Evolutionary conservation across 2,113 vertebrate genomes (phyloP).

Genomic region (Cnemophilus loriae): DNA sequence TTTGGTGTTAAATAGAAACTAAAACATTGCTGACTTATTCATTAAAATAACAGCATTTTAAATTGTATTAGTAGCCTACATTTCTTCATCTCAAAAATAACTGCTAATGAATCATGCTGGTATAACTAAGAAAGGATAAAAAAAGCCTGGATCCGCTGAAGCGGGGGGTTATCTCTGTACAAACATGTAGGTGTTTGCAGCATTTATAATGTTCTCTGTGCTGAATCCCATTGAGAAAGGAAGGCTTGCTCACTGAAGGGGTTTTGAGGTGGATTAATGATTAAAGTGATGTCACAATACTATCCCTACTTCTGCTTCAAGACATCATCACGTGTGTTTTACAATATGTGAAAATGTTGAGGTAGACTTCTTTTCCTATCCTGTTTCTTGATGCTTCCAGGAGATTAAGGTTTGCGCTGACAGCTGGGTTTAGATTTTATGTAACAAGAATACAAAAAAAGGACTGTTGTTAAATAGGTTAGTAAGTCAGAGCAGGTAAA

Average conservation of each 20-base stretch:
- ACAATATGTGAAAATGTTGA: neutral
- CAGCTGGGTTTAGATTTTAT: neutral
- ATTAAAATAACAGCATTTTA: constrained; percentile 55
- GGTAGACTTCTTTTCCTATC: neutral
- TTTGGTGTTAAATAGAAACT: constrained; percentile 19
- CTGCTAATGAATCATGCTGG: constrained; percentile 73
- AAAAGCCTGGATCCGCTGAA: constrained; percentile 42
- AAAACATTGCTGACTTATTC: constrained; percentile 16
- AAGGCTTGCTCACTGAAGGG: neutral
- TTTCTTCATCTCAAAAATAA: constrained; percentile 59
- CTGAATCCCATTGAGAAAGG: constrained; percentile 45
- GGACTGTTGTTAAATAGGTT: neutral
- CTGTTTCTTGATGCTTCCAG: neutral
- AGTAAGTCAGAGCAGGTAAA: neutral
- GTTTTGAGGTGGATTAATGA: neutral
- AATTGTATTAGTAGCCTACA: constrained; percentile 64
- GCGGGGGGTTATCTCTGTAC: constrained; percentile 67
- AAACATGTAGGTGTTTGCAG: constrained; percentile 64
- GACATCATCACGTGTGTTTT: neutral
- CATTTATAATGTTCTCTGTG: constrained; percentile 1
- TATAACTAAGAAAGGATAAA: constrained; percentile 73
- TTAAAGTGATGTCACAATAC: neutral
- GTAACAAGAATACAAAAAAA: neutral
- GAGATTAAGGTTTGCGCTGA: neutral
- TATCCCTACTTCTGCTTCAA: neutral